Evolutionary conservation across 2,888 invertebrate genomes (phyloP), one percentile per base, ranked within the genome.

Genomic region (Argynnis bischoffii): DNA sequence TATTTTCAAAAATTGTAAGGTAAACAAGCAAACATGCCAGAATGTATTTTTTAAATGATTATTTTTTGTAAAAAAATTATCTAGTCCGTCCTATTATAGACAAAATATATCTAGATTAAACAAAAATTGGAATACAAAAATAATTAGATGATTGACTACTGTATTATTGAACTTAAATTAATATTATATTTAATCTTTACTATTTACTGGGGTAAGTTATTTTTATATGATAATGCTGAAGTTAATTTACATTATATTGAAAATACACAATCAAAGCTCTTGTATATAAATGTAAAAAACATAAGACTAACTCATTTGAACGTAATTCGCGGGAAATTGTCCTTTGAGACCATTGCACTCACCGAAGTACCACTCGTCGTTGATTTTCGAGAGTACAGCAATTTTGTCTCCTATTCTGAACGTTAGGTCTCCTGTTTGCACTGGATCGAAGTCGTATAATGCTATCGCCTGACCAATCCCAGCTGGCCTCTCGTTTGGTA

Each of bases 301-400:
- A 78, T 83, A 80, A n/a, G 79, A 82, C 82, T 85, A 89, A 82
- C 85, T 83, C 81, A 92, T 87, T 85, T 95, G 94, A 69, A 97
- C 95, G 85, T 96, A 97, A 89, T 95, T 96, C 41, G 94, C 93
- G 65, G 97, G 97, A 87, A 97, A 97, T 83, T 97, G 96, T 73
- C 97, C 97, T 80, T 88, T 94, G 72, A 88, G 86, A 47, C 95
- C 95, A 69, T 94, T 92, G 74, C 94, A 94, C 82, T 95, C 95
- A 16, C 97, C 97, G 79, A 94, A 96, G 68, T 96, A 93, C 97
- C 97, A 97, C 77, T 96, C 96, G 63, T 95, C 94, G 77, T 95
- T 96, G 75, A 97, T 93, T 88, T 94, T 94, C 74, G 94, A 94
- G 54, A 95, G 88, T 66, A 97, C 94, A 61, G 87, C 93, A 60